Percentiles rank a stretch among this genome's conserved stretches.
Conservation (phyloP, 2,113 vertebrate genomes). For the Zosterops pallidus region DNA sequence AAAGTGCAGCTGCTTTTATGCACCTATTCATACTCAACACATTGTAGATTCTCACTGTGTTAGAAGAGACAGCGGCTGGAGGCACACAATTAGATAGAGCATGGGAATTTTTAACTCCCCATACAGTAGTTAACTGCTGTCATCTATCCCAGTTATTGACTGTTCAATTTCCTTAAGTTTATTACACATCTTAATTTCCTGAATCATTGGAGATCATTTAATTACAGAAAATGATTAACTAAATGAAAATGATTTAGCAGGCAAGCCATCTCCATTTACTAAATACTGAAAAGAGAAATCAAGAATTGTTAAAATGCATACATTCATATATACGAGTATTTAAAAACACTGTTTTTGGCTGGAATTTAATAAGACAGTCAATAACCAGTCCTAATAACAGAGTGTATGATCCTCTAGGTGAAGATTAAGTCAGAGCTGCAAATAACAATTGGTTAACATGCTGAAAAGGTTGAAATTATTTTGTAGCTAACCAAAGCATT, state of each 20-base stretch:
- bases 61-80: background rate
- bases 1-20: background rate
- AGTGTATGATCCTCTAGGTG: background rate
- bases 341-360: background rate
- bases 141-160: slow-evolving; percentile 52
- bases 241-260: slow-evolving; percentile 41
- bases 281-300: background rate
- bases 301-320: background rate
- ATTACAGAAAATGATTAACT: slow-evolving; percentile 54
- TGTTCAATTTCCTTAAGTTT: slow-evolving; percentile 44
- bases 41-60: background rate
- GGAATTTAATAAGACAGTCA: background rate
- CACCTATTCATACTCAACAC: background rate
- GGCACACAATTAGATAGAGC: background rate
- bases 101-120: slow-evolving; percentile 21
- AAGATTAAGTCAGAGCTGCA: slow-evolving; percentile 48
- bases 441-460: slow-evolving; percentile 1
- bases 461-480: slow-evolving; percentile 28
- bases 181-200: slow-evolving; percentile 57
- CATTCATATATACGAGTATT: background rate
- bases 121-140: slow-evolving; percentile 16
- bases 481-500: slow-evolving; percentile 57
- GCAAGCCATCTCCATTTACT: slow-evolving; percentile 12
- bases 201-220: slow-evolving; percentile 42
- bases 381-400: background rate